Conservation (phyloP, 2,113 vertebrate species). For the Furnarius figulus region DNA sequence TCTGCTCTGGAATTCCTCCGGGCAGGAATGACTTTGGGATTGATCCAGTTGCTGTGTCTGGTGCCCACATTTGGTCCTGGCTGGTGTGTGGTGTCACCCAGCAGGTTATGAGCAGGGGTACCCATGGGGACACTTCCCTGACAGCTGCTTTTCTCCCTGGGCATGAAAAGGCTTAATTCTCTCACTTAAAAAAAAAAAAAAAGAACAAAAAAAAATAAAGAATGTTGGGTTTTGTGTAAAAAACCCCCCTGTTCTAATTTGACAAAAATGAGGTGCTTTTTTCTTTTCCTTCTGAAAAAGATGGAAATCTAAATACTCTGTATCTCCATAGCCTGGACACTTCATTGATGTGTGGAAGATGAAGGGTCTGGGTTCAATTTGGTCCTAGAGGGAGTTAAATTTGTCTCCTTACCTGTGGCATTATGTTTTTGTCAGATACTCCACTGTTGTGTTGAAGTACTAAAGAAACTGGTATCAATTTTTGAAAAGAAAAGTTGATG, state of each 20-base stretch:
- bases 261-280: background rate
- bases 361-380: background rate
- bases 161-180: background rate
- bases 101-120: background rate
- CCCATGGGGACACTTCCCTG: background rate
- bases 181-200: background rate
- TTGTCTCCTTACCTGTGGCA: background rate
- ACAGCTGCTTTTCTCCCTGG: background rate
- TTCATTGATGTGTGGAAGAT: background rate
- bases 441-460: background rate
- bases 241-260: background rate
- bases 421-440: background rate
- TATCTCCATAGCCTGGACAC: background rate
- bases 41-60: background rate
- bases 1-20: background rate
- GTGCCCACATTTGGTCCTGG: background rate
- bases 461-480: background rate
- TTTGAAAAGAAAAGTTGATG: background rate
- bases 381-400: background rate
- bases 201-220: no score
- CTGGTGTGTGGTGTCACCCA: background rate
- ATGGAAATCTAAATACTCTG: background rate
- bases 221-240: background rate
- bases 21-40: background rate
- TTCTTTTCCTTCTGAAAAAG: background rate